Base-by-base conservation (phyloP, 2,888 invertebrate genomes). In the Xanthorhoe spadicearia region DNA sequence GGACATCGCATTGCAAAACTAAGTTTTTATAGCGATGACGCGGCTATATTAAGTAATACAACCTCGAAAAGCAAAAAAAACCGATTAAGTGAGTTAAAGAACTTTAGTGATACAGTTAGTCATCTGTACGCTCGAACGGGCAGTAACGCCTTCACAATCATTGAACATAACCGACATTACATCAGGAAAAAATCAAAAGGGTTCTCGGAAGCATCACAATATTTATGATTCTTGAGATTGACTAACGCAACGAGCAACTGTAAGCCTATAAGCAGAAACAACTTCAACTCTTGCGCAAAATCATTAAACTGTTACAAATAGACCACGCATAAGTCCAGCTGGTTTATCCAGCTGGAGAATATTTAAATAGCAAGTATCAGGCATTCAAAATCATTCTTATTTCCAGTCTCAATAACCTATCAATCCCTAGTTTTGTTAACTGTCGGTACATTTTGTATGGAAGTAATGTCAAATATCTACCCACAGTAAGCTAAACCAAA, bases 111-210 rank as follows among this genome's bases (percentile, higher is more conserved):
- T 43, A 51, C 50, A 53, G 60, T 48, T 63, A 63, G 35, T 61
- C 18, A 60, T 48, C 49, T 61, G 38, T 18, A 79, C 83, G 80
- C 77, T 76, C 73, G 74, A 74, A 75, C 73, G 77, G 74, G 76
- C 74, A 78, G 78, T 78, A 74, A 68, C 74, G 70, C 69, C 64
- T 66, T 57, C 53, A 72, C 72, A 66, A 74, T 74, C 78, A 79
- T 76, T 77, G 74, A 76, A 75, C 69, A 75, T 73, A 71, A 69
- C 66, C 70, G 61, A 69, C 52, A 43, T 59, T 55, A 46, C 52
- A 61, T 60, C 51, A 51, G 55, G 57, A 62, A 67, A 65, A 67
- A 67, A 64, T 49, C 53, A 46, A 64, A 55, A 62, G 61, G 61
- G 32, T 70, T 65, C 65, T 9, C 43, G 35, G 64, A 65, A 70